Conservation (phyloP, 2,113 vertebrate species). For the Chaetops frenatus region DNA sequence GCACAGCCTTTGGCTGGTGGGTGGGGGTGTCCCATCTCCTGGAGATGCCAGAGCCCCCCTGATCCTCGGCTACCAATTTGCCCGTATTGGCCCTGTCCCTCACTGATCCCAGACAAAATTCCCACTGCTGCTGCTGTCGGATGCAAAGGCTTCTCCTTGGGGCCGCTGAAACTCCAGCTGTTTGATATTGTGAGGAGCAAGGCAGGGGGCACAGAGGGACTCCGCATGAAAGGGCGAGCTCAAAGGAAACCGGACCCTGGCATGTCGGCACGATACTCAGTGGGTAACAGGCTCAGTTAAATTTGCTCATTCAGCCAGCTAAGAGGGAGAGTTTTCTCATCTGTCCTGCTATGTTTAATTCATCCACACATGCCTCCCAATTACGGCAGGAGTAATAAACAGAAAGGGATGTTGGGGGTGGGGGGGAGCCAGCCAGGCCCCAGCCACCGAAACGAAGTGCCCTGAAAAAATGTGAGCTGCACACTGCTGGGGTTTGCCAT, state of each 20-base stretch:
- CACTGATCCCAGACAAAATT: not conserved
- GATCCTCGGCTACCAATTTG: not conserved
- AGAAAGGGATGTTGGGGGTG: not conserved
- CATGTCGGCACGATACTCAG: constrained; percentile 67
- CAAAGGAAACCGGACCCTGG: constrained; percentile 70
- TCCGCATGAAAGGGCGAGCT: constrained; percentile 72
- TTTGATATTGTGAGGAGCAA: constrained; percentile 72
- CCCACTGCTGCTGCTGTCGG: not conserved
- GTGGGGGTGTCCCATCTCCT: not conserved
- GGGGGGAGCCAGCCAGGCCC: not conserved
- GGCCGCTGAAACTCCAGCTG: constrained; percentile 70
- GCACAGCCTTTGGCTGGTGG: not conserved
- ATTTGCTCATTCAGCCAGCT: constrained; percentile 76
- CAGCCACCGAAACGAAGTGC: not conserved
- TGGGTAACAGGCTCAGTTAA: constrained; percentile 75
- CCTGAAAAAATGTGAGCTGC: not conserved
- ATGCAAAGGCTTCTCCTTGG: constrained; percentile 55
- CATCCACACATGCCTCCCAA: constrained; percentile 55
- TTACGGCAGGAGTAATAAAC: constrained; percentile 44
- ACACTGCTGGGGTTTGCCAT: not conserved
- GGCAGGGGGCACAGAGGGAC: constrained; percentile 62
- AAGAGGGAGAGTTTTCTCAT: constrained; percentile 73
- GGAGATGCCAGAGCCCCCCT: not conserved
- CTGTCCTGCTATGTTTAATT: constrained; percentile 57
- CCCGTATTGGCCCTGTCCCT: not conserved